Evolutionary conservation across 2,113 vertebrate genomes (phyloP), one percentile per base, ranked within the genome.

Genomic region (Acrocephalus kingi): DNA sequence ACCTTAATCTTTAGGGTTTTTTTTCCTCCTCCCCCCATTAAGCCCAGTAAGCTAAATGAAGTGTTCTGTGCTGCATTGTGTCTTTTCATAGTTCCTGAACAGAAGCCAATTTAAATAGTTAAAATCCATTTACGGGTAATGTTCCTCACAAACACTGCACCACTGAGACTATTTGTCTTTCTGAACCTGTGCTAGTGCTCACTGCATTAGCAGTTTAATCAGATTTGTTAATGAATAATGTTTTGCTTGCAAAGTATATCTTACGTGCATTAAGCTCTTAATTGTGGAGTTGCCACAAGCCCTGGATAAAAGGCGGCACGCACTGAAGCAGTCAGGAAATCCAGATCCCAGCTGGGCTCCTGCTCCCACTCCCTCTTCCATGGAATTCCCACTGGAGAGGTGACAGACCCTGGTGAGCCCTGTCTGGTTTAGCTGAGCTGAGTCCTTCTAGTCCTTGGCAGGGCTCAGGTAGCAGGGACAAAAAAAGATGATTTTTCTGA

Each of bases 181-280:
- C 91, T 94, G 90, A 93, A 93, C 91, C 74, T 95, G 93, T 59
- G 73, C 83, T 76, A 54, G 59, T 43, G 55, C 93, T 95, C 84
- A 11, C 74, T 93, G 91, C 93, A 85, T 93, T 94, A 94, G 87
- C 87, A 92, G 83, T 87, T 95, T 94, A 95, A 95, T 95, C 94
- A 95, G 94, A 89, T 90, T 97, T 95, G 91, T 96, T 96, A 92
- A 84, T 96, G 93, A 96, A 90, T 96, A 96, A 93, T 93, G 85
- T 95, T 96, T 92, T 46, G 27, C 89, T 92, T 92, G 82, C 93
- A 78, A 95, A 96, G 85, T 90, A 91, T 93, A 95, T 93, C 76
- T 95, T 95, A 58, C 1, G 15, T 94, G 93, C 76, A 31, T 91
- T 96, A 83, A 90, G 79, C 76, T 85, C 52, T 69, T 90, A 87